Base-by-base conservation (phyloP, 1,140 invertebrate species). In the Drosophila miranda region DNA sequence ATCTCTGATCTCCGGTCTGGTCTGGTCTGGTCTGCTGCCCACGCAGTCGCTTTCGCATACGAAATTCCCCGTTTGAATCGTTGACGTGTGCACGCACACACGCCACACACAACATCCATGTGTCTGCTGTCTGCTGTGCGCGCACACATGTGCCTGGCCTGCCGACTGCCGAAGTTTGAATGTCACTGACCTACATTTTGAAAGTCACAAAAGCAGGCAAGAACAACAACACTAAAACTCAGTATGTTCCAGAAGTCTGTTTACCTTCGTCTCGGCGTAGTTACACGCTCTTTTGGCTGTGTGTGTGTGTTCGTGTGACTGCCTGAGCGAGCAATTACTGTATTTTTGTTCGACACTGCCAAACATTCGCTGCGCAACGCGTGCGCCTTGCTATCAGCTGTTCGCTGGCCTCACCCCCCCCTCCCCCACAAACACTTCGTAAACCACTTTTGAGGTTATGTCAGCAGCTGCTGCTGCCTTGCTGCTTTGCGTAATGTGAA, bases 181-280 rank as follows among this genome's bases (percentile, higher is more conserved):
- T 80, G 75, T 86, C 86, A 81, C 86, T 84, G 74, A 89, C 81
- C 81, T 86, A 84, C 57, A 84, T 90, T 75, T 73, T 80, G 70
- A 84, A 83, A 84, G 72, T 79, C 80, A 79, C 67, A 75, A 60
- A 62, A 66, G 62, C 57, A 51, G 69, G 49, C 34, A 5, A 30
- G 1, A 8, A 30, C 28, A 30, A 13, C 34, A 38, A 38, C 34
- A 38, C 11, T 59, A 58, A 58, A 5, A 53, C 49, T 46, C 49
- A 53, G 68, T 73, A 43, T 8, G 14, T 26, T n/a, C 19, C 26
- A 13, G 19, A 42, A 62, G 51, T 55, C n/a, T 55, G 14, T 43
- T 14, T 45, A 26, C 42, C 43, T n/a, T 8, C 11, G n/a, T 26
- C 9, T 38, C 34, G 0, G 34, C 34, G 11, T 38, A 11, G 34